Evolutionary conservation across 2,888 invertebrate species (phyloP), one percentile per base, ranked within the genome.

Genomic region (Leptopterna dolabrata): DNA sequence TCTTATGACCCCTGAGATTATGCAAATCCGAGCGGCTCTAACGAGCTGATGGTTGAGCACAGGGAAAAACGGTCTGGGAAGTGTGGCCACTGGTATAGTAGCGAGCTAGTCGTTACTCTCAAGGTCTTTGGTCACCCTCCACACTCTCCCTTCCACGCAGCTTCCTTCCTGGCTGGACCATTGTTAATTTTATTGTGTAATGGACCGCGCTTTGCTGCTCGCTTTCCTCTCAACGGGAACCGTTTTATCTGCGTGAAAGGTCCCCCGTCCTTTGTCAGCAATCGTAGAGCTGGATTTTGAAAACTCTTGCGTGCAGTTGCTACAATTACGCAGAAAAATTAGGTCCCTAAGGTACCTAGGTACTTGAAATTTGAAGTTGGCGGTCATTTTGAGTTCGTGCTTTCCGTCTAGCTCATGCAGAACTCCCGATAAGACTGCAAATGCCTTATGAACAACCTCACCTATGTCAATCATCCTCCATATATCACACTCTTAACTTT

Each of bases 121-220:
- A 63, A 24, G 63, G 24, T 24, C 63, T 24, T 63, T 6, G 27
- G 1, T 7, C 6, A 24, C 63, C 24, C 36, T 36, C 24, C 24
- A 24, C 11, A n/a, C 11, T 51, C 51, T 2, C 19, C 19, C 63
- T 63, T 27, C 24, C 24, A 19, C 24, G 19, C 63, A 63, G 63
- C 63, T 24, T 63, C 63, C 63, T 63, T 63, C 63, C 63, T 63
- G 63, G 27, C 63, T 63, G 63, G 63, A 63, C 63, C 63, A 63
- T 63, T 63, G 63, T 63, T 63, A 24, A 63, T 63, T 63, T 27
- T 24, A 24, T 63, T 63, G 63, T 47, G 47, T 47, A 47, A 47
- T 47, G 47, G 47, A 47, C 47, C 47, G 13, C 47, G 47, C 47
- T 47, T 47, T 47, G 47, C 36, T 36, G 36, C 36, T 7, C 36